These are phyloP conservation scores for Lasioglossum malachurum DNA, from an alignment of 2,888 invertebrate genomes.

Conservation along the genomic window DNA sequence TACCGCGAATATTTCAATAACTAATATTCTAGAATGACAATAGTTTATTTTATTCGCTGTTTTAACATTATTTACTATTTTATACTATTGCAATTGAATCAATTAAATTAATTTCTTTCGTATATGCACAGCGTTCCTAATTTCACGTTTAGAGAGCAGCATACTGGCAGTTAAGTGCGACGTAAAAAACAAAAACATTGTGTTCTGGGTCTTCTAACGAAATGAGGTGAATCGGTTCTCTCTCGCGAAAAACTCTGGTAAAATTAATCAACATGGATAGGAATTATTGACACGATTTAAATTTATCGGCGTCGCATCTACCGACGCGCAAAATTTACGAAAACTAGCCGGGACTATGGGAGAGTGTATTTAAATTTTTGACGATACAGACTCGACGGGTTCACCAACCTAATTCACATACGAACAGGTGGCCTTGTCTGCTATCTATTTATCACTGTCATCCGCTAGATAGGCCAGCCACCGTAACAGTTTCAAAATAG, in stretches of 20 bases:
- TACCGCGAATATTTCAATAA: neutral
- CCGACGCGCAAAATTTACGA: neutral
- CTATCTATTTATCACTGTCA: constrained; percentile 20
- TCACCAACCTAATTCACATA: constrained; percentile 13
- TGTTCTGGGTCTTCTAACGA: neutral
- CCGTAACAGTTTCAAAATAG: constrained; percentile 3
- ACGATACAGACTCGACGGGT: neutral
- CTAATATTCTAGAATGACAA: neutral
- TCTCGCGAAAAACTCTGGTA: neutral
- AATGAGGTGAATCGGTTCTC: neutral
- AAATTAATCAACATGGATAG: neutral
- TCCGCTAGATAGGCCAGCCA: constrained; percentile 1
- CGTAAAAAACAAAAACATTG: too few species aligned
- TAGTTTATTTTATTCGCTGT: neutral
- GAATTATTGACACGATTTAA: constrained; percentile 8
- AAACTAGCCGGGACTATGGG: neutral
- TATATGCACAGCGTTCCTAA: neutral
- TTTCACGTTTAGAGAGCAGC: neutral
- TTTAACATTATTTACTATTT: neutral
- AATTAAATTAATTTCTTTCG: neutral
- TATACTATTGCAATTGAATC: neutral
- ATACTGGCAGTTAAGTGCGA: too few species aligned
- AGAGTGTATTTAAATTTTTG: constrained; percentile 10
- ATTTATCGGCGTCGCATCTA: neutral
- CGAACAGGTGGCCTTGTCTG: constrained; percentile 17